Percentiles rank a stretch among this genome's conserved stretches.
Evolutionary conservation across 2,888 invertebrate genomes (phyloP).

Genomic region (Linnaemya vulpina): DNA sequence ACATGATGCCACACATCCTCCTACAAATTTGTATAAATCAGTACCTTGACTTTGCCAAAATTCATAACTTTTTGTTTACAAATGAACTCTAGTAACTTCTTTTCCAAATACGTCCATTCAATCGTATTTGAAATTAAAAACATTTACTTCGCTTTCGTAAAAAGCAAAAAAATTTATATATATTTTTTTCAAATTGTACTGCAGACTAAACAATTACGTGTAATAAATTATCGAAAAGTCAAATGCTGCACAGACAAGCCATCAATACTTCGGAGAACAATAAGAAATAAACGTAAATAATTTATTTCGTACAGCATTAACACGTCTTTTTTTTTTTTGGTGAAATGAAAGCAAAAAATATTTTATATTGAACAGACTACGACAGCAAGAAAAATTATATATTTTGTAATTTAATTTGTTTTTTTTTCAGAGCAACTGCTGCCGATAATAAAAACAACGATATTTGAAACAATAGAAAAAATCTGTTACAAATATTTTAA

Average conservation of each 20-base stretch:
- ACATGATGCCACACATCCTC: no score
- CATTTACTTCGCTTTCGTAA: no score
- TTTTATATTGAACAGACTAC: no score
- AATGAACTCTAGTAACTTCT: no score
- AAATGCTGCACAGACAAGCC: conserved; percentile 50
- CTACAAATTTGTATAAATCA: no score
- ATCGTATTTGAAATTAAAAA: background rate
- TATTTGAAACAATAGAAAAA: conserved; percentile 6
- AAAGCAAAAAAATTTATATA: background rate
- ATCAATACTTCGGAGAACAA: conserved; percentile 46
- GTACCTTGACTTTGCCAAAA: no score
- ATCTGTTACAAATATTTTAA: conserved; percentile 27
- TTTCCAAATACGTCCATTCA: no score
- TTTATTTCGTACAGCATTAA: conserved; percentile 1
- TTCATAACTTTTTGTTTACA: no score
- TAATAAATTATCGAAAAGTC: conserved; percentile 59
- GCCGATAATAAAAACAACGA: background rate
- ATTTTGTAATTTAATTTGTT: background rate
- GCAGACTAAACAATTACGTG: background rate
- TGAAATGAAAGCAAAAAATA: no score
- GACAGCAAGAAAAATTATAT: background rate
- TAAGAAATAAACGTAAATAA: background rate
- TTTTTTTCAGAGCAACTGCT: background rate
- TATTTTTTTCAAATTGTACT: background rate
- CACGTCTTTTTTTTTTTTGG: no score